Evolutionary conservation across 1,140 invertebrate genomes (phyloP).

Genomic region (Chrysoperla carnea): DNA sequence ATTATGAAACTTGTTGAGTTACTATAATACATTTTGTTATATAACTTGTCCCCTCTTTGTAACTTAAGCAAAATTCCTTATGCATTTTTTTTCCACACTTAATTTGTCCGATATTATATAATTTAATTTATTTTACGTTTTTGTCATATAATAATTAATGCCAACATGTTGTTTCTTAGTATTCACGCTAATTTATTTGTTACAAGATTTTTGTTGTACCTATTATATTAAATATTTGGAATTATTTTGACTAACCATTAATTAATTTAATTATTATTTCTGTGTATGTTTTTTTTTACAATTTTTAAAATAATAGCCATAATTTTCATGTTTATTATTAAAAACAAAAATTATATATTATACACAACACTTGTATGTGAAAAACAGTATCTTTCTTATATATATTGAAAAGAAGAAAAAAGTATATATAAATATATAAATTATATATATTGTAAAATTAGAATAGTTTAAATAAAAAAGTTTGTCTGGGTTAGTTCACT

Average conservation of each 20-base stretch:
- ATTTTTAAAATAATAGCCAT: background rate
- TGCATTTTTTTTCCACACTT: too few species aligned
- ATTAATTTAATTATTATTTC: background rate
- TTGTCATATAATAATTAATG: background rate
- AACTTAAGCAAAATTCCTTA: too few species aligned
- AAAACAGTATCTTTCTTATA: background rate
- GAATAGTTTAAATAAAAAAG: too few species aligned
- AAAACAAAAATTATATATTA: background rate
- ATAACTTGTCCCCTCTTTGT: too few species aligned
- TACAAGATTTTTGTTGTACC: background rate
- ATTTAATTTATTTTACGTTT: too few species aligned
- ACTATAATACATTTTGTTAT: too few species aligned
- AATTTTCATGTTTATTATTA: background rate
- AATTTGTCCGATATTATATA: too few species aligned
- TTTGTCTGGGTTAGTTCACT: background rate
- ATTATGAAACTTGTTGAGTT: too few species aligned
- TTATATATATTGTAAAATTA: too few species aligned
- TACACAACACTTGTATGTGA: background rate
- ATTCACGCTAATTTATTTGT: background rate
- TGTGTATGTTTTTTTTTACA: background rate
- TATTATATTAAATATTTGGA: background rate
- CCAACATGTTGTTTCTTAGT: background rate
- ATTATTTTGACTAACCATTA: background rate
- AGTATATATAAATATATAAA: too few species aligned
- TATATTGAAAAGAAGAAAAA: too few species aligned